Evolutionary conservation across 2,888 invertebrate genomes (phyloP), one percentile per base, ranked within the genome.

Genomic region (Drepanosiphum platanoidis): DNA sequence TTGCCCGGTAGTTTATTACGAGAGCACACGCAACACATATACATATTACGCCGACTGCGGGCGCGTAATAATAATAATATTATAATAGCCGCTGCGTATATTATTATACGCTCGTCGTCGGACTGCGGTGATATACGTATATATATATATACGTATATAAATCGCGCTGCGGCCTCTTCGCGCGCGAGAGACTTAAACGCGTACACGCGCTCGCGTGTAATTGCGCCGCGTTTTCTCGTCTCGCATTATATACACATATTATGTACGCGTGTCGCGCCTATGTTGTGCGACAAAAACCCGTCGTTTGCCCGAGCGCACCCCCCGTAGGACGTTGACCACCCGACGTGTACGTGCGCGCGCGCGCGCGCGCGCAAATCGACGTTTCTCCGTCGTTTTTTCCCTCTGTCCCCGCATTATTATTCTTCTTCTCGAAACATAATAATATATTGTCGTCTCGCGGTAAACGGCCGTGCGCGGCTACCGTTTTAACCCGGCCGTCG

Each of bases 1-100:
- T 22, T 36, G 70, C 70, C 70, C 70, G 36, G 70, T 70, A 70
- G 70, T 70, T n/a, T 64, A 64, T 64, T 30, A 64, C 64, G 27
- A n/a, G 64, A 11, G 27, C 30, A 7, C 52, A 52, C 46, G 18
- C 18, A 15, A 42, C 9, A 42, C 13, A 42, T 42, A 42, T 42
- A n/a, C 42, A 8, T 4, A 46, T 46, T 46, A 18, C 22, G 4
- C 22, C n/a, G n/a, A 22, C 52, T 22, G 52, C 61, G 5, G 9
- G 64, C 64, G 30, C 64, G 64, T 64, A 64, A 64, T 64, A 64
- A 27, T 11, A 11, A 13, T 52, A 52, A 52, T 52, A 52, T 52
- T 52, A 18, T 52, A 52, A 52, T 18, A 52, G 52, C 18, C 5
- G 5, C 13, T 13, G 9, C 13, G 42, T 42, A 8, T 42, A 13